Conservation (phyloP, 2,113 vertebrate genomes). For the Recurvirostra avosetta region DNA sequence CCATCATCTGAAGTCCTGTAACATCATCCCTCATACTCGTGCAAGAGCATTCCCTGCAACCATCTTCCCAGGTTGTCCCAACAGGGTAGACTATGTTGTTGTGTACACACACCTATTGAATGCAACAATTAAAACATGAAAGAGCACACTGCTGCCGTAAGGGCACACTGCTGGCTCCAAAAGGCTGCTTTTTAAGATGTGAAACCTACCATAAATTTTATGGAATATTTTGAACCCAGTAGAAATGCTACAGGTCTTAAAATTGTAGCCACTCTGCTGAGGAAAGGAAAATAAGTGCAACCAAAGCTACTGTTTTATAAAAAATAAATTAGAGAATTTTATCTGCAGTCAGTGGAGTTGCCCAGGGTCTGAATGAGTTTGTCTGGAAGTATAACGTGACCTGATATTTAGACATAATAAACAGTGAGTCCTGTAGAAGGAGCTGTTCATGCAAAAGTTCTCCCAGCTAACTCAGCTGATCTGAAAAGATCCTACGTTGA, state of each 20-base stretch:
- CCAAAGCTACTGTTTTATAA: neutral
- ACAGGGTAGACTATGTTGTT: slow-evolving; percentile 77
- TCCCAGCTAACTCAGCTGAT: neutral
- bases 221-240: neutral
- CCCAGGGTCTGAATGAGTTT: neutral
- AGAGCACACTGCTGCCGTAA: neutral
- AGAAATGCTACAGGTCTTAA: neutral
- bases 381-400: neutral
- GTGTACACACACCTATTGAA: slow-evolving; percentile 87
- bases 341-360: neutral
- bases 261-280: neutral
- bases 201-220: neutral
- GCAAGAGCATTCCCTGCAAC: slow-evolving; percentile 84
- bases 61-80: slow-evolving; percentile 86
- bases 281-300: neutral
- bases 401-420: neutral
- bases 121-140: neutral
- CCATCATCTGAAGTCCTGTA: slow-evolving; percentile 78
- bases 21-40: slow-evolving; percentile 74
- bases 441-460: neutral
- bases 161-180: neutral
- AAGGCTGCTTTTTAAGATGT: neutral
- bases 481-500: neutral
- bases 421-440: neutral
- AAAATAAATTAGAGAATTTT: neutral